Evolutionary conservation across 2,888 invertebrate species (phyloP), one percentile per base, ranked within the genome.

Genomic region (Cephus rjabovi): DNA sequence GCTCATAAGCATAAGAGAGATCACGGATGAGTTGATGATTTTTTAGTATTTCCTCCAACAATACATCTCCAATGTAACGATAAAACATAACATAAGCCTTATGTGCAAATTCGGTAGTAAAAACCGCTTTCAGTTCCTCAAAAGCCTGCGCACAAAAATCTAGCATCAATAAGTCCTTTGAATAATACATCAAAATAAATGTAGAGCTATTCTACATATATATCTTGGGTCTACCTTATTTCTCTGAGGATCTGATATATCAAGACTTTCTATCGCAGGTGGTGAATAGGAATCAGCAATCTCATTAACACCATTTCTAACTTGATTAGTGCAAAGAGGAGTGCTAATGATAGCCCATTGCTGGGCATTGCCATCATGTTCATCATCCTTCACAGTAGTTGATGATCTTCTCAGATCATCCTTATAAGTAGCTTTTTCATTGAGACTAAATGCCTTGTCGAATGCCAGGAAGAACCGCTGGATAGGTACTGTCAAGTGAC

Each of bases 21-120:
- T 95, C 94, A 73, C 96, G 93, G 76, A 98, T 94, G 11, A 96
- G 94, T 79, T 95, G 95, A 86, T 95, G 94, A 92, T 98, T 98
- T 87, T 95, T 95, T 56, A 97, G 92, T 11, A 95, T 94, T 33
- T 95, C 94, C 83, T 95, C 95, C 93, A 97, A 94, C 0, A 95
- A 93, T 71, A 94, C 94, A 9, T 94, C 94, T 2, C 96, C 96
- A 12, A 97, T 93, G 84, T 96, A 95, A 85, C 95, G 95, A 73
- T 95, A 93, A 88, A 97, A 96, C 0, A 95, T 94, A 33, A 95
- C 92, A 90, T 98, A 98, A 0, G 97, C 94, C 77, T 95, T 94
- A 88, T 97, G 95, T 0, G 98, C 98, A 80, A 99, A 92, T 89
- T 96, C 96, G 4, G 96, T 94, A 31, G 96, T 96, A 90, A 98